These are phyloP conservation scores for Eumerus sabulonum DNA, from an alignment of 2,888 invertebrate genomes.

Conservation along the genomic window DNA sequence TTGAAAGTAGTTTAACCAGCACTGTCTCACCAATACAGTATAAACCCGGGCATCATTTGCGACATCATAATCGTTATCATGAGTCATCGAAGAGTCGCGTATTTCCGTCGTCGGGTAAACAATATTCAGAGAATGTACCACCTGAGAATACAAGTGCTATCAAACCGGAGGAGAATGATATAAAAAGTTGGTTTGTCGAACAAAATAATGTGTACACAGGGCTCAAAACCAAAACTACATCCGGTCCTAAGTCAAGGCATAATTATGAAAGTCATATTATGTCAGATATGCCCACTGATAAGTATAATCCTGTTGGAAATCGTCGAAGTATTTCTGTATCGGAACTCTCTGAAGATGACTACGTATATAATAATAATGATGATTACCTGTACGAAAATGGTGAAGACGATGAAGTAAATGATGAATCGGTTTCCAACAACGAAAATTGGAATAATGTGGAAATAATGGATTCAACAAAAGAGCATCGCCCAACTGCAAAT, in stretches of 20 bases:
- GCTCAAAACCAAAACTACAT: constrained; percentile 70
- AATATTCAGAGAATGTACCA: constrained; percentile 59
- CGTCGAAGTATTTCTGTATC: constrained; percentile 41
- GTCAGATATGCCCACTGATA: constrained; percentile 33
- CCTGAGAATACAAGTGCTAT: constrained; percentile 36
- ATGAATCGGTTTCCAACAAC: constrained; percentile 74
- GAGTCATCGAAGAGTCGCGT: constrained; percentile 75
- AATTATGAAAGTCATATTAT: constrained; percentile 64
- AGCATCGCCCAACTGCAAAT: constrained; percentile 72
- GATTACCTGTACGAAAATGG: constrained; percentile 70
- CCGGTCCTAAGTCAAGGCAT: constrained; percentile 69
- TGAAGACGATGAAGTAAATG: constrained; percentile 74
- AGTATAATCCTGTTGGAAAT: constrained; percentile 54
- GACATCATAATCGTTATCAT: constrained; percentile 76
- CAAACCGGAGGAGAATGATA: constrained; percentile 46
- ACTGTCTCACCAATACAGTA: constrained; percentile 34
- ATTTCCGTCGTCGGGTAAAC: constrained; percentile 73
- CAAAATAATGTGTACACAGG: constrained; percentile 73
- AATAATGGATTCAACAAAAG: constrained; percentile 74
- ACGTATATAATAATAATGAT: constrained; percentile 37
- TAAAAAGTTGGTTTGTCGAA: constrained; percentile 75
- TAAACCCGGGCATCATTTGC: constrained; percentile 73
- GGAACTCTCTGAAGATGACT: constrained; percentile 2
- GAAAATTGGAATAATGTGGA: constrained; percentile 78
- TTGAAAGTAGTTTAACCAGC: constrained; percentile 30